Base-by-base conservation (phyloP, 2,113 vertebrate species). In the Antigone vipio region DNA sequence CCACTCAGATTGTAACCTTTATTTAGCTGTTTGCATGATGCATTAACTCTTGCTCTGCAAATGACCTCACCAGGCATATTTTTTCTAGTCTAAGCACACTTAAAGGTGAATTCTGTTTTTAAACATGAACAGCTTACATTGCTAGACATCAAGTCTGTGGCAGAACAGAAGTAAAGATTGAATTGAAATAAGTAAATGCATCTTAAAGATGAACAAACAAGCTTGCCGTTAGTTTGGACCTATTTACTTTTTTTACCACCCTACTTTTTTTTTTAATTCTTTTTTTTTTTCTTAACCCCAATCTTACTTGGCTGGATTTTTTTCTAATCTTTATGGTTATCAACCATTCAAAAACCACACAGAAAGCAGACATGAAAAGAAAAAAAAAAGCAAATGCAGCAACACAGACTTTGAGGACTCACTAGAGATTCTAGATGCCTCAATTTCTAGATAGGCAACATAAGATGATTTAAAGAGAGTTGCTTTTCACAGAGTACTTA, bases 1-100 rank as follows among this genome's bases (percentile, higher is more conserved):
- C 96, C 94, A 72, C 93, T 96, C 92, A 96, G 95, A 95, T 92
- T 96, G 95, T 95, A 97, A 96, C 92, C 93, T 96, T 97, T 97
- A 97, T 97, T 97, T 97, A 97, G 96, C 96, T 97, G 94, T 97
- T 97, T 96, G 96, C 89, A 87, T 94, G 92, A 89, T 95, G 89
- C 87, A 94, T 97, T 97, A 97, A 96, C 93, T 96, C 89, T 97
- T 96, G 93, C 87, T 96, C 92, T 73, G 83, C 96, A 93, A 84
- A 93, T 93, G 92, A 97, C 93, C 95, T 94, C 66, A 59, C 40
- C 59, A 85, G 77, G 66, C 71, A n/a, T 77, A 68, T 84, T 95
- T 92, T 94, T 96, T 93, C 71, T 64, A 93, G 50, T 44, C 84
- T 81, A 87, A 93, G 83, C 85, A 84, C 79, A 97, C 94, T 97